Evolutionary conservation across 2,797 vertebrate species (phyloP).

Genomic region (Nasua narica): DNA sequence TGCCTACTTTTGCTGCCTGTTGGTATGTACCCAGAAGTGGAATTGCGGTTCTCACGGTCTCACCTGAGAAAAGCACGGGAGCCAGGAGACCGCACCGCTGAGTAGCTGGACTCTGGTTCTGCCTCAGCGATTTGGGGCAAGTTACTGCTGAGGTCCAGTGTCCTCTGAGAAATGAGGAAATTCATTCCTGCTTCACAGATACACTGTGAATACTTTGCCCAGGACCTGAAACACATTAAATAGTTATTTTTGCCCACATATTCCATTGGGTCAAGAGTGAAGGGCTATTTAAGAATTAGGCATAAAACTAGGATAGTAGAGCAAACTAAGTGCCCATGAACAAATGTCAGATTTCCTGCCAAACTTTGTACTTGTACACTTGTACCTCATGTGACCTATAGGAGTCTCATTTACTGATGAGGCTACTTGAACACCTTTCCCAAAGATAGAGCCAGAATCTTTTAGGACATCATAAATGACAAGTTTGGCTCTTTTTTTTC

Average conservation of each 20-base stretch:
- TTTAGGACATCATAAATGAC: neutral
- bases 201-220: neutral
- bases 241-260: neutral
- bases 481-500: neutral
- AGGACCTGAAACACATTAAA: neutral
- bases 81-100: neutral
- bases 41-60: neutral
- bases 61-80: neutral
- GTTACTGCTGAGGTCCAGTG: neutral
- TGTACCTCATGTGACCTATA: neutral
- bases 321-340: neutral
- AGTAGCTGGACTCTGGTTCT: neutral
- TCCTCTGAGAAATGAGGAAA: neutral
- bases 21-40: neutral
- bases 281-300: neutral
- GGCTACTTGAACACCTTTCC: neutral
- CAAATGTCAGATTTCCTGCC: neutral
- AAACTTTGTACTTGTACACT: too few species aligned
- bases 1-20: neutral
- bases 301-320: neutral
- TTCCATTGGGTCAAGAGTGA: neutral
- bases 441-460: neutral
- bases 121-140: neutral
- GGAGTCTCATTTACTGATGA: neutral
- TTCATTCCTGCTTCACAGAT: neutral